phyloP scores from a whole-genome alignment of 2,888 invertebrate genomes.

The Cephonodes hylas region DNA sequence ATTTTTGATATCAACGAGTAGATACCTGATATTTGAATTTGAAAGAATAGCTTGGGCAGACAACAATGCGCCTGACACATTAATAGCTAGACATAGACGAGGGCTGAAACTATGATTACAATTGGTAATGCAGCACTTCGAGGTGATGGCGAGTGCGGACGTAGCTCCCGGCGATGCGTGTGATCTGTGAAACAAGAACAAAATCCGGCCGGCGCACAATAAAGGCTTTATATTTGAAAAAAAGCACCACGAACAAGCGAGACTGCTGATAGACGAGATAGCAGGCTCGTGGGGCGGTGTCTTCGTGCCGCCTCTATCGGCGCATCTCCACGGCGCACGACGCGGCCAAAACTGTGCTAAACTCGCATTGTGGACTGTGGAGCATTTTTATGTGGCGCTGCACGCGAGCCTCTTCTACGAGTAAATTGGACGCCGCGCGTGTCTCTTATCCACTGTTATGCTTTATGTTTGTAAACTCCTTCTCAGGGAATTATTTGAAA shows the following conservation, averaged over 20 bases:
- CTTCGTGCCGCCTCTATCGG: slow-evolving; percentile 44
- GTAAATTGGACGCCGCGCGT: neutral
- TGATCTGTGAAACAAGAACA: slow-evolving; percentile 16
- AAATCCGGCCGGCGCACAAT: slow-evolving; percentile 36
- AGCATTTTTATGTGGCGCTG: neutral
- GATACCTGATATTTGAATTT: too few relatives aligned
- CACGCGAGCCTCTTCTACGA: neutral
- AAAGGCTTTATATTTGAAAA: slow-evolving; percentile 42
- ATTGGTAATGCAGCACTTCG: neutral
- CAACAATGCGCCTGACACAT: neutral
- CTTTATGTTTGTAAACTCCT: neutral
- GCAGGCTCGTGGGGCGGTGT: slow-evolving; percentile 38
- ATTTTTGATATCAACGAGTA: neutral
- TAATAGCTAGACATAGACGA: neutral
- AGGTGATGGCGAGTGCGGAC: neutral
- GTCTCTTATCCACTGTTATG: neutral
- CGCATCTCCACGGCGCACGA: slow-evolving; percentile 48
- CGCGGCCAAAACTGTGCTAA: slow-evolving; percentile 14
- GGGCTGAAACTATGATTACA: neutral
- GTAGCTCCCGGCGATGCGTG: slow-evolving; percentile 4
- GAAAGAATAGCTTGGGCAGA: neutral
- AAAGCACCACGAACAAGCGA: slow-evolving; percentile 42
- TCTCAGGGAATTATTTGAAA: neutral
- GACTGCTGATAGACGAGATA: slow-evolving; percentile 51
- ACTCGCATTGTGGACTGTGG: neutral